Conservation (phyloP, 1,140 invertebrate genomes). For the Pissodes strobi region DNA sequence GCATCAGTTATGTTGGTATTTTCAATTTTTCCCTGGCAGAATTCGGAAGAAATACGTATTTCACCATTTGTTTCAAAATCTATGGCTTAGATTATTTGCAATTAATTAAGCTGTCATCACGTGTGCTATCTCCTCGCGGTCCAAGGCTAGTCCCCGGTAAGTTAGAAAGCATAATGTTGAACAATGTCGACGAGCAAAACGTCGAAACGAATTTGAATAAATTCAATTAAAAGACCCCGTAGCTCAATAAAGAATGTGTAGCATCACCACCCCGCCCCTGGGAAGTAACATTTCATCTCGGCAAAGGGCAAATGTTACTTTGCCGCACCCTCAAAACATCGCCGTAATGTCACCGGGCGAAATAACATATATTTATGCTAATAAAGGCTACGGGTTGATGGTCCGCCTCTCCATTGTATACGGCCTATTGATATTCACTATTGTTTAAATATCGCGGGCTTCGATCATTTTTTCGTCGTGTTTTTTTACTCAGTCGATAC, state of each 20-base stretch:
- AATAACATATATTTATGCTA: conserved; percentile 48
- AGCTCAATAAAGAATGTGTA: conserved; percentile 19
- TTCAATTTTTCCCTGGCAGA: no score
- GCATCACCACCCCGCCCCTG: conserved; percentile 21
- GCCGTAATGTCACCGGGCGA: conserved; percentile 34
- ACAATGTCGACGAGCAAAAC: no score
- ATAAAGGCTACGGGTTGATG: conserved; percentile 31
- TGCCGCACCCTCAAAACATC: conserved; percentile 23
- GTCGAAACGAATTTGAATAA: conserved; percentile 13
- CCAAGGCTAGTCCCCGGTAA: no score
- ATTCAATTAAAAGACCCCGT: conserved; percentile 2
- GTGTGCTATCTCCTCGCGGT: no score
- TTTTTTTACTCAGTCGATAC: conserved; percentile 12
- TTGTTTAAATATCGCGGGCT: conserved; percentile 39
- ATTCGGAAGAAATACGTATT: no score
- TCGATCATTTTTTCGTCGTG: conserved; percentile 32
- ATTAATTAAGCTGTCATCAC: no score
- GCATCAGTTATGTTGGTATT: no score
- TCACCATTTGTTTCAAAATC: no score
- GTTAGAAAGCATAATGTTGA: no score
- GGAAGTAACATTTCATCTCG: conserved; percentile 25
- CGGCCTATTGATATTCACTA: conserved; percentile 46
- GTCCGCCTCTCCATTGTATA: conserved; percentile 44
- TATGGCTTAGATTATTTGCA: no score
- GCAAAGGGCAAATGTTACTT: conserved; percentile 19